Percentiles rank a stretch among this genome's conserved stretches.
Conservation (phyloP, 2,888 invertebrate species). For the Sphecodes monilicornis region DNA sequence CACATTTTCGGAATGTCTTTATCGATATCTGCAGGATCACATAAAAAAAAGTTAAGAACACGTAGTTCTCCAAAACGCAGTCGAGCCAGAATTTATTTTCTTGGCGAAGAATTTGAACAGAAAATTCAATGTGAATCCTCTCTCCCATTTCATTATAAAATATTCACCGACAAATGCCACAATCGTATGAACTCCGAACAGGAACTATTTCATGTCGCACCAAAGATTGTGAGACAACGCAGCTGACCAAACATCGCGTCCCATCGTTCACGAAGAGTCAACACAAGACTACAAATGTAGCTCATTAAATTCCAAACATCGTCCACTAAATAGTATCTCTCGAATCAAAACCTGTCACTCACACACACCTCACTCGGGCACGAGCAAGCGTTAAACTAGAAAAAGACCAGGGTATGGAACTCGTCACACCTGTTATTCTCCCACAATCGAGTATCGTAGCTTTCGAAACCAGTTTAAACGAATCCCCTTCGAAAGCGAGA, state of each 20-base stretch:
- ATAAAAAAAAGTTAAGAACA: too few species aligned
- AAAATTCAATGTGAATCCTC: neutral
- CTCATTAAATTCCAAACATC: neutral
- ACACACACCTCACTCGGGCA: neutral
- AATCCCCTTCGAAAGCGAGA: neutral
- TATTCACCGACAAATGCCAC: neutral
- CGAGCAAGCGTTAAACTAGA: neutral
- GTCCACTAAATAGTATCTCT: neutral
- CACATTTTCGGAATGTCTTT: too few species aligned
- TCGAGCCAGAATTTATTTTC: neutral
- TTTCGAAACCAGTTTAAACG: conserved; percentile 17
- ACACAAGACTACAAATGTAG: neutral
- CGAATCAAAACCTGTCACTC: neutral
- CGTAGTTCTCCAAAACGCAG: too few species aligned
- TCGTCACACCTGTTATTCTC: conserved; percentile 18
- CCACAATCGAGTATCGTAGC: neutral
- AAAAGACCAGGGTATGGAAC: neutral
- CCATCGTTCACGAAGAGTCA: neutral
- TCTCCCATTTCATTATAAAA: neutral
- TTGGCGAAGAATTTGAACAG: neutral
- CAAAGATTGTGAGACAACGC: neutral
- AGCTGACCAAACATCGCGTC: neutral
- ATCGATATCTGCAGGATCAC: too few species aligned
- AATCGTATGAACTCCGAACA: neutral
- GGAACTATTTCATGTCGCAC: neutral